phyloP scores from a whole-genome alignment of 1,140 invertebrate genomes.

The Ceratoteleas bidentatus region DNA sequence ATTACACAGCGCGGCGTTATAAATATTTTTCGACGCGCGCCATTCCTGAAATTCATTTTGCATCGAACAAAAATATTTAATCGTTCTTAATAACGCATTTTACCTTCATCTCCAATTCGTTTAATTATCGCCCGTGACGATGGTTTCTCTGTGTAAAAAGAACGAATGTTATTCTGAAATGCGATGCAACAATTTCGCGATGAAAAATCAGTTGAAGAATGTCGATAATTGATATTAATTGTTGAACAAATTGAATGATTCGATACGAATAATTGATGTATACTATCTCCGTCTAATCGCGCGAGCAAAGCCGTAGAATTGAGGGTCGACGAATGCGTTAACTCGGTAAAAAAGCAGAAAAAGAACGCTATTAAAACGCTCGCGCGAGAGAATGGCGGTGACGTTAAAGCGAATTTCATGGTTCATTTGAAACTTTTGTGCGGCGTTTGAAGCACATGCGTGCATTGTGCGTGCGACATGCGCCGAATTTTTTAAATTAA shows the following conservation, averaged over 20 bases:
- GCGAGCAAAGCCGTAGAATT: slow-evolving; percentile 41
- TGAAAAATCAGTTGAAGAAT: neutral
- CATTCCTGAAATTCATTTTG: slow-evolving; percentile 1
- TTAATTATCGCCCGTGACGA: no score
- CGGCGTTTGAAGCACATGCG: slow-evolving; percentile 47
- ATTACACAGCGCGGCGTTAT: slow-evolving; percentile 20
- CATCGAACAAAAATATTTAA: slow-evolving; percentile 1
- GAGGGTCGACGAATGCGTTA: slow-evolving; percentile 43
- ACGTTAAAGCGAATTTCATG: slow-evolving; percentile 71
- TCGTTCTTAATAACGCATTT: neutral
- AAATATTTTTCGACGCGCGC: slow-evolving; percentile 1
- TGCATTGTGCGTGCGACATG: slow-evolving; percentile 39
- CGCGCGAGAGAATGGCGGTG: slow-evolving; percentile 52
- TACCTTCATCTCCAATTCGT: neutral
- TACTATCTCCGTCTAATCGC: slow-evolving; percentile 51
- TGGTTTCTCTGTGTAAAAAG: neutral
- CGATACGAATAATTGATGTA: slow-evolving; percentile 45
- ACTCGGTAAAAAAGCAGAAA: slow-evolving; percentile 52
- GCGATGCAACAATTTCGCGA: neutral
- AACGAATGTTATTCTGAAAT: neutral
- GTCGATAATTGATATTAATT: slow-evolving; percentile 27
- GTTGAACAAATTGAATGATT: slow-evolving; percentile 49
- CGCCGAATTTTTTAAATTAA: slow-evolving; percentile 68
- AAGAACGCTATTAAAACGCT: slow-evolving; percentile 59
- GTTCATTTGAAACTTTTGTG: slow-evolving; percentile 73